Evolutionary conservation across 2,888 invertebrate genomes (phyloP).

Genomic region (Volucella inanis): DNA sequence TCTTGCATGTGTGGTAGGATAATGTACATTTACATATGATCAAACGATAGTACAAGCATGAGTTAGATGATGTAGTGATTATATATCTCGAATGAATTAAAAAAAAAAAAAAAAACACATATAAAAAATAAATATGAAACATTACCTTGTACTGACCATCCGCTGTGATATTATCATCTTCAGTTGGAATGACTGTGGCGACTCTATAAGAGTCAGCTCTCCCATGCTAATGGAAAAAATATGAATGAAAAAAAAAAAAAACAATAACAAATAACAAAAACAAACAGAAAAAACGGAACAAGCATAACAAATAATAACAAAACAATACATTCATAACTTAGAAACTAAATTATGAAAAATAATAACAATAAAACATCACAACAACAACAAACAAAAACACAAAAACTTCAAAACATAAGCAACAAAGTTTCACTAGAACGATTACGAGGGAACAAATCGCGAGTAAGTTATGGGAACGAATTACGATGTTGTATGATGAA

Average conservation of each 20-base stretch:
- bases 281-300: constrained; percentile 47
- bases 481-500: neutral
- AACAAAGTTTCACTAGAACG: constrained; percentile 22
- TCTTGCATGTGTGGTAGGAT: constrained; percentile 32
- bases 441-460: neutral
- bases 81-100: too few relatives aligned
- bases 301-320: too few relatives aligned
- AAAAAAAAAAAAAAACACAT: constrained; percentile 55
- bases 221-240: constrained; percentile 89
- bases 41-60: neutral
- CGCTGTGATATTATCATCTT: constrained; percentile 97
- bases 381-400: constrained; percentile 54
- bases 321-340: neutral
- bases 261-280: constrained; percentile 66
- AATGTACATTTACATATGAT: constrained; percentile 36
- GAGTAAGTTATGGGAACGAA: neutral
- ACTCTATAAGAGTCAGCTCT: constrained; percentile 98
- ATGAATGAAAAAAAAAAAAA: constrained; percentile 77
- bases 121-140: constrained; percentile 44
- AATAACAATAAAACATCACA: constrained; percentile 55
- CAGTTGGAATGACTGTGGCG: constrained; percentile 95
- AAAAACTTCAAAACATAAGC: constrained; percentile 48
- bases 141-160: constrained; percentile 95
- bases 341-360: constrained; percentile 1
- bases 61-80: constrained; percentile 30